Percentiles rank a stretch among this genome's conserved stretches.
These are phyloP conservation scores for Lota lota DNA, from an alignment of 2,113 vertebrate genomes.

Conservation along the genomic window DNA sequence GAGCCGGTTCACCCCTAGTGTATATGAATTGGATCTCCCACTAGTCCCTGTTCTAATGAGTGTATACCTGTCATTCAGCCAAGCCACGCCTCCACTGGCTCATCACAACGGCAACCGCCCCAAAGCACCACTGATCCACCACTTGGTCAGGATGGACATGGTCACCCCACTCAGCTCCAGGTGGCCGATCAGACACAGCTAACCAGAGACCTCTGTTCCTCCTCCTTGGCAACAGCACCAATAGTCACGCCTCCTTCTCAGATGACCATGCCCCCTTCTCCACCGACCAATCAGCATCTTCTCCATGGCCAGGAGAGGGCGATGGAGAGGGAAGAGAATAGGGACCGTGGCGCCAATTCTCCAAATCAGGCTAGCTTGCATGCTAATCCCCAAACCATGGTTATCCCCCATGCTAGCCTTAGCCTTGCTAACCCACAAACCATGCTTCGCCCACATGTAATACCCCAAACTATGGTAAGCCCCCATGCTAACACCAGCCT, in stretches of 20 bases:
- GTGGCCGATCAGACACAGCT: constrained; percentile 27
- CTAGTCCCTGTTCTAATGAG: neutral
- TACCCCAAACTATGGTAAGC: neutral
- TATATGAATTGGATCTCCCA: neutral
- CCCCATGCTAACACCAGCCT: neutral
- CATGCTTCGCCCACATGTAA: neutral
- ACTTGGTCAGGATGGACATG: constrained; percentile 26
- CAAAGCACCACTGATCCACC: constrained; percentile 17
- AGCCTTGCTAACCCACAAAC: neutral
- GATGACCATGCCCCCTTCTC: neutral
- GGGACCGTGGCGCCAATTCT: neutral
- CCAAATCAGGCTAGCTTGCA: neutral
- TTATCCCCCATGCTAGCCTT: neutral
- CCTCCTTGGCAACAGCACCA: too few species aligned
- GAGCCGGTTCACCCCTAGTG: neutral
- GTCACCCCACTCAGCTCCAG: neutral
- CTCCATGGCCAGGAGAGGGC: constrained; percentile 10
- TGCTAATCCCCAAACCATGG: neutral
- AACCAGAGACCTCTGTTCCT: too few species aligned
- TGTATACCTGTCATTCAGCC: constrained; percentile 12
- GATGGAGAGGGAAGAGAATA: neutral
- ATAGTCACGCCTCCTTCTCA: constrained; percentile 2
- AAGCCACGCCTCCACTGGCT: constrained; percentile 26
- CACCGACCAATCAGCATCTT: constrained; percentile 18
- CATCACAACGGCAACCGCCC: constrained; percentile 33